Evolutionary conservation across 1,140 invertebrate species (phyloP), one percentile per base, ranked within the genome.

Genomic region (Latrodectus geometricus): DNA sequence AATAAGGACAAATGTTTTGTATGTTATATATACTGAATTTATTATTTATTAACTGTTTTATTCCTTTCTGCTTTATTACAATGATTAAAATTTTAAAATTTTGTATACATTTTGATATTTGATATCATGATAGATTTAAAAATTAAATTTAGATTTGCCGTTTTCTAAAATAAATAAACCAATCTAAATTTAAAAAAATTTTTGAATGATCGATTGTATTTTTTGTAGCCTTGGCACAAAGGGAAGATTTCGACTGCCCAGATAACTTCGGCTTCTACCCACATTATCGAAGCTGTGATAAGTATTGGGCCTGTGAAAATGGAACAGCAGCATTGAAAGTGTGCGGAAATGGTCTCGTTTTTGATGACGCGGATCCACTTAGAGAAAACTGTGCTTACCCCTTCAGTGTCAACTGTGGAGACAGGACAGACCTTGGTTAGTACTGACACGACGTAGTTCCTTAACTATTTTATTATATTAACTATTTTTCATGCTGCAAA

Each of bases 291-390:
- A 96, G 95, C 35, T 98, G 97, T 91, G 97, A 98, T 92, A 98
- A 98, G 92, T 98, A 98, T 91, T 98, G 96, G 95, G 97, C 97
- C 90, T 98, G 97, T 91, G 96, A 97, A 91, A 96, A 96, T 89
- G 95, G 95, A 88, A 94, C 93, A 1, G 95, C 96, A 83, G 96
- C 97, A 89, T 92, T 98, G 87, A 97, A 97, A 91, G 96, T 96
- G 50, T 98, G 97, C 92, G 97, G 97, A 66, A 98, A 98, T 90
- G 97, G 97, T 70, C 93, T 98, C 54, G 96, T 96, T 79, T 98
- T 98, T 91, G 96, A 97, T 91, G 94, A 96, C 86, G 93, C 94
- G 20, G 97, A 98, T 91, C 93, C 94, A 70, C 97, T 97, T 92
- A 96, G 95, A 70, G 97, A 98, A 91, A 98, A 98, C 93, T 98